Base-by-base conservation (phyloP, 2,113 vertebrate species). In the Coreoperca whiteheadi region DNA sequence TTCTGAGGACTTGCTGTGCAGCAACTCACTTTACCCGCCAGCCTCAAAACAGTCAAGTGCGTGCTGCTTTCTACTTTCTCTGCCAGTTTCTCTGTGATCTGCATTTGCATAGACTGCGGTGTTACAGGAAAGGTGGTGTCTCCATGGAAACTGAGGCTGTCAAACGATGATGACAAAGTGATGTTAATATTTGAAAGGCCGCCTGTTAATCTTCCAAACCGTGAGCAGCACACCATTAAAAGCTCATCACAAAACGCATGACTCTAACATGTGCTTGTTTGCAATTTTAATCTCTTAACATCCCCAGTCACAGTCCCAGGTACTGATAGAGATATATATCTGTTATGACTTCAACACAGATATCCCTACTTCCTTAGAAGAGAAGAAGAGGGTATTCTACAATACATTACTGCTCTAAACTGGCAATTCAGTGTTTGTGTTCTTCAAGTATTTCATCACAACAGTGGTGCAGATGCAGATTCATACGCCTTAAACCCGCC, bases 61-160 rank as follows among this genome's bases (percentile, higher is more conserved):
- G 50, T 51, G 37, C 10, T 63, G 50, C 75, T 86, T 80, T 79
- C 4, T 71, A 53, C 65, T 73, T 86, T 43, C 70, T 57, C 69
- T 50, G 61, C 72, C 60, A 63, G 30, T 48, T 48, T 20, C 72
- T 70, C 61, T 71, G 54, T 84, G 84, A 84, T 85, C 77, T 54
- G 37, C 43, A 74, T 84, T 73, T 83, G 86, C 86, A 79, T 21
- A 53, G 57, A 39, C 74, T 68, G 75, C 50, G 5, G 28, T 34
- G 72, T 65, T 83, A 60, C 48, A 66, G 82, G 78, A 85, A 85
- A 76, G 74, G 61, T 84, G 81, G 74, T 43, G 88, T 92, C 80
- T 89, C 92, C 90, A 93, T 92, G 91, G 92, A 85, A 93, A 93
- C 91, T 77, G 85, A 59, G 85, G 57, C 46, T 89, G 89, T 89